Evolutionary conservation across 1,140 invertebrate genomes (phyloP).

Genomic region (Pseudobourletiella spinata): DNA sequence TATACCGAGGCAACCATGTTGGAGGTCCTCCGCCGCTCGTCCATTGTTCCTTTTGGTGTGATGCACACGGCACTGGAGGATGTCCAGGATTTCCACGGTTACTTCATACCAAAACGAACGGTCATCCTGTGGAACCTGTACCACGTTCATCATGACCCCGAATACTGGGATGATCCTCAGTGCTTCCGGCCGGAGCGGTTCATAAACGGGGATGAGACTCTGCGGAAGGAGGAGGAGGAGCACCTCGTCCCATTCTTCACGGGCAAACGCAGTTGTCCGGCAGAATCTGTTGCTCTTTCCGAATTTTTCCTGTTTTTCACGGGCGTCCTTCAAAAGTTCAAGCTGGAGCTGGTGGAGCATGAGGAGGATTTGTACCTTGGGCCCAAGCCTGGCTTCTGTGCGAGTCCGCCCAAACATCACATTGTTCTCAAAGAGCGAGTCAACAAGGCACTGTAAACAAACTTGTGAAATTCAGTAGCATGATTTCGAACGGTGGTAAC

Average conservation of each 20-base stretch:
- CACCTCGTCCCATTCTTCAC: conserved; percentile 58
- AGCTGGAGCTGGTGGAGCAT: conserved; percentile 40
- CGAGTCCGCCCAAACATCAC: conserved; percentile 24
- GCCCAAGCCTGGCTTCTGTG: conserved; percentile 20
- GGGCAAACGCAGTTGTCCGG: conserved; percentile 54
- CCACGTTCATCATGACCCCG: conserved; percentile 37
- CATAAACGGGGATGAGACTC: conserved; percentile 38
- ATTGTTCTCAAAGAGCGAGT: too few relatives aligned
- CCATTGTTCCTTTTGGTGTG: conserved; percentile 42
- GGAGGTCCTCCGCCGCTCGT: conserved; percentile 28
- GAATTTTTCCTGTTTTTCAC: conserved; percentile 64
- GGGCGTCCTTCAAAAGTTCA: conserved; percentile 54
- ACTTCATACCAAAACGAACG: conserved; percentile 32
- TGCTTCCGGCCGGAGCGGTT: conserved; percentile 43
- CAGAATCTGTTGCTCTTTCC: conserved; percentile 60
- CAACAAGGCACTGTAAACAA: too few relatives aligned
- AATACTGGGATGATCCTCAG: conserved; percentile 42
- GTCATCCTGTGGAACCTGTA: conserved; percentile 38
- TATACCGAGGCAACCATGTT: conserved; percentile 35
- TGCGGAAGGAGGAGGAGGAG: conserved; percentile 55
- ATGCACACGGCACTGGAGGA: conserved; percentile 36
- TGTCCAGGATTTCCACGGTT: conserved; percentile 36
- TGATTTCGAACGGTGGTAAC: too few relatives aligned
- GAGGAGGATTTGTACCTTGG: conserved; percentile 36
- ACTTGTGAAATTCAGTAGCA: too few relatives aligned